Evolutionary conservation across 2,888 invertebrate genomes (phyloP).

Genomic region (Carterocephalus palaemon): DNA sequence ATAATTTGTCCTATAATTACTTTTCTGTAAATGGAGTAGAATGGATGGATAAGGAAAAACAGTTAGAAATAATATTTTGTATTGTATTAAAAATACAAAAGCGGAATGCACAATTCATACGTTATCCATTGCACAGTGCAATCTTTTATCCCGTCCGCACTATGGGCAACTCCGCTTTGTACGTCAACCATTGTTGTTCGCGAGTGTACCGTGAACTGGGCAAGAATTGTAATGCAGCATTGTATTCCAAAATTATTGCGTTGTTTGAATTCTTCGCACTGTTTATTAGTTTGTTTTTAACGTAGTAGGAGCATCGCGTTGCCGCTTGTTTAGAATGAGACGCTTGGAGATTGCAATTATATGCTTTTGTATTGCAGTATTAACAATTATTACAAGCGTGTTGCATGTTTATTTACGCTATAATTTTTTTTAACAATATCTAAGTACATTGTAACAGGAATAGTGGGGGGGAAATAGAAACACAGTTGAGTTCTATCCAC

Average conservation of each 20-base stretch:
- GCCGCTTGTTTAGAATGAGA: neutral
- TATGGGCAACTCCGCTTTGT: conserved; percentile 33
- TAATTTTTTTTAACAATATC: too few species aligned
- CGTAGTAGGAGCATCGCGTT: conserved; percentile 1
- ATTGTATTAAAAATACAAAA: conserved; percentile 5
- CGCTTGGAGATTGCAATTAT: neutral
- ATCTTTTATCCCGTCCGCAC: conserved; percentile 20
- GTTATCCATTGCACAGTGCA: conserved; percentile 14
- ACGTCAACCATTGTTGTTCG: conserved; percentile 52
- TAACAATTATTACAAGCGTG: too few species aligned
- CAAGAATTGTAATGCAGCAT: conserved; percentile 36
- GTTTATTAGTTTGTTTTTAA: conserved; percentile 15
- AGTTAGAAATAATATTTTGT: neutral
- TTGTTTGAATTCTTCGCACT: conserved; percentile 27
- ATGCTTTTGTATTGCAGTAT: too few species aligned
- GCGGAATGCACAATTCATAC: conserved; percentile 9
- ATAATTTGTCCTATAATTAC: too few species aligned
- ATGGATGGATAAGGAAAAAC: too few species aligned
- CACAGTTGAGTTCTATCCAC: too few species aligned
- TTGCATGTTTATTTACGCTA: too few species aligned
- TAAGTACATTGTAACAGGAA: too few species aligned
- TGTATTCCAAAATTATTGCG: conserved; percentile 39
- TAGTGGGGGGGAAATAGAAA: too few species aligned
- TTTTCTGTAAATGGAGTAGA: too few species aligned
- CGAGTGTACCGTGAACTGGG: conserved; percentile 32